Evolutionary conservation across 2,888 invertebrate species (phyloP), one percentile per base, ranked within the genome.

Genomic region (Hetaerina titia): DNA sequence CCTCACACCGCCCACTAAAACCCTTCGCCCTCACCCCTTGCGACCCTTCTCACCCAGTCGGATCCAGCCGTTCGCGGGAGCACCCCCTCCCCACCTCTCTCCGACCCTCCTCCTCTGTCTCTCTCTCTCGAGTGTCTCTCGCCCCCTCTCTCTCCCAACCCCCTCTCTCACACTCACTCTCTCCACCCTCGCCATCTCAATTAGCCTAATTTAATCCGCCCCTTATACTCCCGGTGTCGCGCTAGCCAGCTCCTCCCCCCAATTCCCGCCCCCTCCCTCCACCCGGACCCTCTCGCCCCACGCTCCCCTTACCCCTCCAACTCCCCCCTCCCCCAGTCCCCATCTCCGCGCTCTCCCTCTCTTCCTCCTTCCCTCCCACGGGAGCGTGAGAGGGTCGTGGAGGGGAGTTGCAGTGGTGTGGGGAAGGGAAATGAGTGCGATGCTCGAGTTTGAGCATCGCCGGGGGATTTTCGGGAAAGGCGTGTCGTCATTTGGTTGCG

Each of bases 131-230:
- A 2, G 31, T 81, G 74, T 1, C 25, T n/a, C 31, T 81, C n/a
- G 74, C 74, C 19, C 22, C n/a, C 69, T 13, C 25, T 31, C 81
- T 81, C 31, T 81, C 81, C 31, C 31, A 25, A 31, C 81, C 81
- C 19, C 31, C 81, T 31, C 25, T 13, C 25, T 19, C 81, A 8
- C 31, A 13, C 81, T 81, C 69, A 22, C 22, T n/a, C 7, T 4
- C 31, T 8, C 81, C 81, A 31, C 5, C 81, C 25, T 31, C 11
- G n/a, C 81, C 13, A 25, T 81, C 81, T 81, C 81, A 81, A 81
- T 81, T 81, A 81, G 81, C 81, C 81, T 81, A 81, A 81, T 81
- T 81, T 81, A 81, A 81, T 81, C 81, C 81, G 81, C 81, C 81
- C 81, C 81, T 81, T 81, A 81, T 81, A 81, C 81, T 81, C 81